Conservation (phyloP, 2,113 vertebrate species). For the Sterrhoptilus dennistouni region DNA sequence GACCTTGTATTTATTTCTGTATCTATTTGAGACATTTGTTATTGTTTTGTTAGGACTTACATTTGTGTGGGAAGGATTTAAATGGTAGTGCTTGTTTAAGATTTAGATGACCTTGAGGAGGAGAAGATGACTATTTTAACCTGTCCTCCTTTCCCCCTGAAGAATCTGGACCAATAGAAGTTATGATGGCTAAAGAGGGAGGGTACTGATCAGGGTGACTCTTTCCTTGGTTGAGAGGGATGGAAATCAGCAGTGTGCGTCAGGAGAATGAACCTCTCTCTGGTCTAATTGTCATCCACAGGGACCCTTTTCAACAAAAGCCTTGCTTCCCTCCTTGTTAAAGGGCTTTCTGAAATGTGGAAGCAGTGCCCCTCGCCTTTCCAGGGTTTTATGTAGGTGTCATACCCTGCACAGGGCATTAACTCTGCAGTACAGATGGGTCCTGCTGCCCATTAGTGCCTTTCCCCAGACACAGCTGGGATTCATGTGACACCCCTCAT, state of each 20-base stretch:
- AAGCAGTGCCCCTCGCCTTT: not conserved
- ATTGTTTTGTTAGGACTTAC: not conserved
- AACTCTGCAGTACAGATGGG: not conserved
- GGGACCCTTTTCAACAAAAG: not conserved
- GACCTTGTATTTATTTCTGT: slow-evolving; percentile 16
- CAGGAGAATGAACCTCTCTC: not conserved
- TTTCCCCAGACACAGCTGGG: not conserved
- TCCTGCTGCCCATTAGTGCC: not conserved
- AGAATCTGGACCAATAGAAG: not conserved
- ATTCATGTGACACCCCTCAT: not conserved
- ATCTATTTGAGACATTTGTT: not conserved
- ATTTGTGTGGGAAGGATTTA: not conserved
- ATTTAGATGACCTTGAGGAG: not conserved
- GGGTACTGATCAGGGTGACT: not conserved
- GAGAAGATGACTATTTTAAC: not conserved
- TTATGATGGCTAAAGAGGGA: not conserved
- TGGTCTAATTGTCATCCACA: not conserved
- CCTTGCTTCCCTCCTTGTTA: not conserved
- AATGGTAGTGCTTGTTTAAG: not conserved
- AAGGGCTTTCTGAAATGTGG: not conserved
- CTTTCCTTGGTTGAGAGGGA: not conserved
- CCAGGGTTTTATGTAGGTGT: not conserved
- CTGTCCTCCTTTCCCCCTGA: not conserved
- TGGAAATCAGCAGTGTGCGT: not conserved
- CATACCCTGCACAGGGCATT: not conserved